Evolutionary conservation across 2,888 invertebrate genomes (phyloP).

Genomic region (Aphidoletes aphidimyza): DNA sequence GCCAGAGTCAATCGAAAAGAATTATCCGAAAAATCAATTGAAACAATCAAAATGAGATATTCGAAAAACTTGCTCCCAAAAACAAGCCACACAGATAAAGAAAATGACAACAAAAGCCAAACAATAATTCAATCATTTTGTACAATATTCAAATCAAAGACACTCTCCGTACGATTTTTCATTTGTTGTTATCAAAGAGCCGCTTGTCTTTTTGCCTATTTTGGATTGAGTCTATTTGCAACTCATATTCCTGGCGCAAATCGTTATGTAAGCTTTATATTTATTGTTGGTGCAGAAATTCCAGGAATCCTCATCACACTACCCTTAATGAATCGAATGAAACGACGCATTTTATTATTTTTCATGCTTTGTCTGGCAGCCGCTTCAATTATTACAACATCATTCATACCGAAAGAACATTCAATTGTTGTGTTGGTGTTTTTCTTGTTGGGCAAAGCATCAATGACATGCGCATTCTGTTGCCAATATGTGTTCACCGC

Average conservation of each 20-base stretch:
- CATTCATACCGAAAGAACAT: background rate
- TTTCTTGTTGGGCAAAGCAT: slow-evolving; percentile 69
- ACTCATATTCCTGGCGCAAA: slow-evolving; percentile 78
- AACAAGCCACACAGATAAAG: too few species aligned
- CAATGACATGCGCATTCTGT: slow-evolving; percentile 71
- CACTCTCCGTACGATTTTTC: too few species aligned
- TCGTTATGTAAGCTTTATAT: slow-evolving; percentile 77
- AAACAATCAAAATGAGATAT: too few species aligned
- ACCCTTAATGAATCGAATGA: slow-evolving; percentile 72
- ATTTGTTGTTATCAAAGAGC: too few species aligned
- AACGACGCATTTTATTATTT: slow-evolving; percentile 73
- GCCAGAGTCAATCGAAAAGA: too few species aligned
- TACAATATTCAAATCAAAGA: too few species aligned
- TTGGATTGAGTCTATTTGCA: slow-evolving; percentile 82
- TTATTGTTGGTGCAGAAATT: slow-evolving; percentile 71
- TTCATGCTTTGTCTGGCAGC: slow-evolving; percentile 73
- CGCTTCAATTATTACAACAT: slow-evolving; percentile 54
- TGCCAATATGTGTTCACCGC: slow-evolving; percentile 72
- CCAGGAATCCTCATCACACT: slow-evolving; percentile 77
- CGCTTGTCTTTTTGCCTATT: too few species aligned
- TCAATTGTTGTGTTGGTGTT: background rate
- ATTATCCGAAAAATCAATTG: too few species aligned
- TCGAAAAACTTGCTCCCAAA: too few species aligned
- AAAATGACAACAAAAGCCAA: too few species aligned
- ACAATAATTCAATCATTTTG: too few species aligned